Evolutionary conservation across 2,113 vertebrate species (phyloP), one percentile per base, ranked within the genome.

Genomic region (Nymphicus hollandicus): DNA sequence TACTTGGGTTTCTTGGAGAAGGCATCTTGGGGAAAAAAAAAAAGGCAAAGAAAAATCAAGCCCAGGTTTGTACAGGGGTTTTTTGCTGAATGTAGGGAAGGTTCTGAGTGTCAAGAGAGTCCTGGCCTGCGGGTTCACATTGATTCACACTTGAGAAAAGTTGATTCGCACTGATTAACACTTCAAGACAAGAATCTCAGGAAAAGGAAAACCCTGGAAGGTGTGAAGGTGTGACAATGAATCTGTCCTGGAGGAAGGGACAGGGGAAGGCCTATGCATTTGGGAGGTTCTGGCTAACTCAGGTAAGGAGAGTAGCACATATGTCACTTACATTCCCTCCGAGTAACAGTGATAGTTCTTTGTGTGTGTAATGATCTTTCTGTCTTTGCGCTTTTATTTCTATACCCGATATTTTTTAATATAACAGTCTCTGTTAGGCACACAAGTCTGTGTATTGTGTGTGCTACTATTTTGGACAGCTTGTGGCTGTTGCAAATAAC

Each of bases 221-320:
- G 28, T 0, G 2, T 11, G 13, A 64, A 29, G 0, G 0, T 58
- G 61, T 92, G 79, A 22, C 43, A 37, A 12, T 1, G 0, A 2
- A 3, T 66, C 25, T 82, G 29, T 91, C 49, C 39, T 88, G 56
- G 24, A 2, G 7, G 52, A 64, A 55, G 49, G 56, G 20, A 39
- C 0, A 0, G 7, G 31, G 44, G 18, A 46, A 28, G 33, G n/a
- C 66, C 39, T 0, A 2, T 74, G 53, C n/a, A 1, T 71, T 93
- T 82, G 44, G 53, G 88, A 43, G 29, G 49, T 56, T 81, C 64
- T 85, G 80, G 47, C 55, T 65, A 37, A 39, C 20, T 37, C 70
- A 71, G 70, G 17, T 35, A 46, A 88, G 70, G 58, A 63, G 55
- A 87, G 22, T 28, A 50, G 64, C 60, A n/a, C 0, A 0, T 16